These are phyloP conservation scores for Solenodon paradoxus DNA, from an alignment of 2,113 vertebrate species.

Conservation along the genomic window DNA sequence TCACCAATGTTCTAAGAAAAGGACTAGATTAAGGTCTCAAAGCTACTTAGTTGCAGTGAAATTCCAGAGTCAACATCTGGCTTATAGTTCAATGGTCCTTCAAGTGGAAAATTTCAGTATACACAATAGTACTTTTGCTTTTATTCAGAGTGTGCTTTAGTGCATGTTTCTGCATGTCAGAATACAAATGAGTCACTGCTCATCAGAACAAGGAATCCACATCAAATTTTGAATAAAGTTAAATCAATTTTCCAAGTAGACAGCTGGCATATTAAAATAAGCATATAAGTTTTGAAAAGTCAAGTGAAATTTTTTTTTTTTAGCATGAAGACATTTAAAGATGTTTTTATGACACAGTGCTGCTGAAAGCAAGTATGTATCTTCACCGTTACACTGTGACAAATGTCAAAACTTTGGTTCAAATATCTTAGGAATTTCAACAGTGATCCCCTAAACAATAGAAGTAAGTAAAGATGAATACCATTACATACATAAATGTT, in stretches of 20 bases:
- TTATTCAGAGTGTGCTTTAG: not conserved
- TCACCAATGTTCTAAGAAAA: not conserved
- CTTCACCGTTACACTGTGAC: not conserved
- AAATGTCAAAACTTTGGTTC: not conserved
- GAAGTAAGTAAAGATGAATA: not conserved
- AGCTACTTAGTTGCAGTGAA: not conserved
- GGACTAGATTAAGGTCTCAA: not conserved
- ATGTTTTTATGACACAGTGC: not conserved
- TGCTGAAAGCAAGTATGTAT: not conserved
- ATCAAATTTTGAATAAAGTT: slow-evolving; percentile 2
- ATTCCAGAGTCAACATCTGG: not conserved
- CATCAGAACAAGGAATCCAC: not conserved
- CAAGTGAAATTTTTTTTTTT: slow-evolving; percentile 8
- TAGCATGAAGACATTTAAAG: not conserved
- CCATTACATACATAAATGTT: not conserved
- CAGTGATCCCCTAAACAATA: not conserved
- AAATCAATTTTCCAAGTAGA: slow-evolving; percentile 28
- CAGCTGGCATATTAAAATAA: slow-evolving; percentile 46
- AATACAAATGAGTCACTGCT: not conserved
- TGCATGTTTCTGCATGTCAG: not conserved
- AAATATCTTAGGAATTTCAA: not conserved
- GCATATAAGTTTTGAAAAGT: slow-evolving; percentile 36
- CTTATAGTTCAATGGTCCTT: not conserved
- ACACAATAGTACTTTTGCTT: not conserved
- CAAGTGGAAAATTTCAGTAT: not conserved